These are phyloP conservation scores for Homarus americanus DNA, from an alignment of 1,140 invertebrate genomes.

Conservation along the genomic window DNA sequence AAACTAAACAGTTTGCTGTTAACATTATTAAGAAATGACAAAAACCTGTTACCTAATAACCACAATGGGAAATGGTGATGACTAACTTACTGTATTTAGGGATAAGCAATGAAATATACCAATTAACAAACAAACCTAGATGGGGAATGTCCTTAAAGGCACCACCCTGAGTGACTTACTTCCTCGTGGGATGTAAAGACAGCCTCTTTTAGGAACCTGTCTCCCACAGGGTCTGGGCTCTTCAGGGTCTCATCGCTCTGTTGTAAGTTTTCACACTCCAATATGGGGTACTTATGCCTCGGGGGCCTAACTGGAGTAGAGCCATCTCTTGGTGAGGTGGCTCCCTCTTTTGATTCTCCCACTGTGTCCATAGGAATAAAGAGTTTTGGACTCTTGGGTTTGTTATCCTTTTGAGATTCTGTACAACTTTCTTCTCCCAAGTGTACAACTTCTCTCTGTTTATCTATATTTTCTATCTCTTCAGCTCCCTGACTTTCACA, in stretches of 20 bases:
- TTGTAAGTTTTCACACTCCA: constrained; percentile 4
- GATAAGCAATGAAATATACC: no score
- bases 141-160: no score
- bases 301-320: constrained; percentile 8
- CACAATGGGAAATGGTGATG: no score
- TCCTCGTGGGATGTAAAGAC: constrained; percentile 50
- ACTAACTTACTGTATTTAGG: no score
- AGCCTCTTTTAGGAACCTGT: constrained; percentile 49
- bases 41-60: no score
- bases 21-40: no score
- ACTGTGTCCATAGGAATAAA: background rate
- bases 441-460: background rate
- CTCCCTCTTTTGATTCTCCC: background rate
- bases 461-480: background rate
- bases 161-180: constrained; percentile 33
- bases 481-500: background rate
- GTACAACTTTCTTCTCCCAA: background rate
- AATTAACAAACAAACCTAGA: no score
- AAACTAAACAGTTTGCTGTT: no score
- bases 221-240: constrained; percentile 64
- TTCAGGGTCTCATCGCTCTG: constrained; percentile 18
- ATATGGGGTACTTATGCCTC: constrained; percentile 42
- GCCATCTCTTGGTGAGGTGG: constrained; percentile 10
- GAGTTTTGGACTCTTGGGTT: background rate
- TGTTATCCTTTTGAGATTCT: background rate